Conservation (phyloP, 2,797 vertebrate genomes). For the Sebastes dallii region DNA sequence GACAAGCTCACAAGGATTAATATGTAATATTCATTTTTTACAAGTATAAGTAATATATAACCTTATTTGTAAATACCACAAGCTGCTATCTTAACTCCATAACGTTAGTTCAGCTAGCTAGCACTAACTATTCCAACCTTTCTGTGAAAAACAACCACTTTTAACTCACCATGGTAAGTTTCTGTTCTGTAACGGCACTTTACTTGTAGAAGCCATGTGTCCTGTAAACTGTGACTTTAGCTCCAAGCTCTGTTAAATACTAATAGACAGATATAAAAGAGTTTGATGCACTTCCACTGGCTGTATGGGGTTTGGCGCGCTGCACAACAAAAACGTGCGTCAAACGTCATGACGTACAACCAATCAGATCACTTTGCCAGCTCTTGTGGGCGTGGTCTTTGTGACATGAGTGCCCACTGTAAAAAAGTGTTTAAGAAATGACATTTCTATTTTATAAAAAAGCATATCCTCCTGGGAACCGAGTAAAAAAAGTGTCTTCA, state of each 20-base stretch:
- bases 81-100: constrained; percentile 12
- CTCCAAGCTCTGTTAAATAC: background rate
- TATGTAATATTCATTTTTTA: background rate
- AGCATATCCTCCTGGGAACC: too few relatives aligned
- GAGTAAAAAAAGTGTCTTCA: too few relatives aligned
- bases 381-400: constrained; percentile 13
- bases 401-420: background rate
- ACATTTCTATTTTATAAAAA: background rate
- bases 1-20: fast-evolving
- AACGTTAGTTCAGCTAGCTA: background rate
- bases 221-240: background rate
- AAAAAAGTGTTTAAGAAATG: background rate
- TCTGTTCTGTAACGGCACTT: constrained; percentile 60
- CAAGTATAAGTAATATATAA: fast-evolving
- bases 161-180: constrained; percentile 91
- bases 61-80: too few relatives aligned
- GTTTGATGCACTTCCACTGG: background rate
- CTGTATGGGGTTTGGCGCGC: constrained; percentile 75
- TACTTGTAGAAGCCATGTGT: constrained; percentile 79
- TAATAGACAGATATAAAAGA: background rate
- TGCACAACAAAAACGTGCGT: constrained; percentile 44
- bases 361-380: constrained; percentile 39
- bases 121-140: background rate
- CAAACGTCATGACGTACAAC: constrained; percentile 46
- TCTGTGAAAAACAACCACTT: background rate